Conservation (phyloP, 1,140 invertebrate species). For the Drosophila guanche region DNA sequence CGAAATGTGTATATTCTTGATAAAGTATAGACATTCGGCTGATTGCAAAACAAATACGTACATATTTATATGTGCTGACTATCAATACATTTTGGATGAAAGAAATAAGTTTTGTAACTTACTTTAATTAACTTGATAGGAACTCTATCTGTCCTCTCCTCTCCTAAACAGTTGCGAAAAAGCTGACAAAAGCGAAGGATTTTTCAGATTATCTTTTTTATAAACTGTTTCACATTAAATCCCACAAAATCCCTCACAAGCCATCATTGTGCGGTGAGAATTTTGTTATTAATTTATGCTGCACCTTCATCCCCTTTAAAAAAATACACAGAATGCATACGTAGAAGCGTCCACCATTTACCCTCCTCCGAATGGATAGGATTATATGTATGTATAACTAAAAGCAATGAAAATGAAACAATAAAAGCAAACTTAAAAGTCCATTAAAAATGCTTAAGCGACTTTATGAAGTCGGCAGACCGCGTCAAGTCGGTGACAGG, state of each 20-base stretch:
- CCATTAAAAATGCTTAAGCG: slow-evolving; percentile 76
- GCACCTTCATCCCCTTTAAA: too few relatives aligned
- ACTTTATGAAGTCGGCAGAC: slow-evolving; percentile 71
- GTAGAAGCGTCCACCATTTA: too few relatives aligned
- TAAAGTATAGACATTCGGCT: slow-evolving; percentile 20
- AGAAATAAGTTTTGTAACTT: neutral
- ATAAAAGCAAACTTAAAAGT: slow-evolving; percentile 79
- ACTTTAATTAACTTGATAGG: neutral
- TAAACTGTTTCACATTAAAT: too few relatives aligned
- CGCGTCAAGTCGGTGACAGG: slow-evolving; percentile 60
- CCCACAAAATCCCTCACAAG: too few relatives aligned
- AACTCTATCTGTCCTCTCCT: too few relatives aligned
- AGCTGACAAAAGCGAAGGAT: too few relatives aligned
- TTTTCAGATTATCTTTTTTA: too few relatives aligned
- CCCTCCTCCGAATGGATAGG: neutral
- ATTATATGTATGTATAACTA: slow-evolving; percentile 23
- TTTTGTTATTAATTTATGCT: too few relatives aligned
- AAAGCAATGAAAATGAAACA: slow-evolving; percentile 54
- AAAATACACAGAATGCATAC: too few relatives aligned
- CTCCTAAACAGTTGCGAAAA: too few relatives aligned
- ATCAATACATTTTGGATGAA: neutral
- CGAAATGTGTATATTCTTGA: slow-evolving; percentile 32
- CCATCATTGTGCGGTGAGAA: too few relatives aligned
- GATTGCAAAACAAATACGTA: slow-evolving; percentile 29
- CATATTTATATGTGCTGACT: slow-evolving; percentile 27